Percentiles rank a stretch among this genome's conserved stretches.
Evolutionary conservation across 2,797 vertebrate species (phyloP).

Genomic region (Ibycter americanus): DNA sequence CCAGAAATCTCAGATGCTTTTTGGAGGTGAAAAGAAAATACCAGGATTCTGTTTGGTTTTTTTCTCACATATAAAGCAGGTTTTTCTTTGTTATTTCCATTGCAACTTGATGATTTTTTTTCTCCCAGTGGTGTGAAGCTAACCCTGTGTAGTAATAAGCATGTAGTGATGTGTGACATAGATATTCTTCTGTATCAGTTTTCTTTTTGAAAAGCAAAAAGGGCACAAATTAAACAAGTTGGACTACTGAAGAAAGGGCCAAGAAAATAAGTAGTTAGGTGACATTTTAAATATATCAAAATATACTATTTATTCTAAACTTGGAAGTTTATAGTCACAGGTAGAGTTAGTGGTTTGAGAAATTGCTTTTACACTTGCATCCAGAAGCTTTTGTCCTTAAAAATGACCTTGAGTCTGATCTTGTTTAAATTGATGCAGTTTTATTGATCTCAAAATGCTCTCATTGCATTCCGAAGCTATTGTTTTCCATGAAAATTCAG

Average conservation of each 20-base stretch:
- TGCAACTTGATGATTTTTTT: neutral
- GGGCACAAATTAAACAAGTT: neutral
- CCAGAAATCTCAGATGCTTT: neutral
- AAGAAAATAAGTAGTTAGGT: neutral
- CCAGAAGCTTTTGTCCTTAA: neutral
- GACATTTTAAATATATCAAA: neutral
- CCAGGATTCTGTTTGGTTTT: accelerated
- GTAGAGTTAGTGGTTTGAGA: neutral
- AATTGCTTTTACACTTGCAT: neutral
- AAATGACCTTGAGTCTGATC: neutral
- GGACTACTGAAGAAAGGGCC: neutral
- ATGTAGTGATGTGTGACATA: neutral
- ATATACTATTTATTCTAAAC: neutral
- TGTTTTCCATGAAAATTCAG: neutral
- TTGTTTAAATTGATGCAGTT: neutral
- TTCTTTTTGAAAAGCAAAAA: neutral
- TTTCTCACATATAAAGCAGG: neutral
- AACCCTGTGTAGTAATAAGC: neutral
- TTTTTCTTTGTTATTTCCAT: neutral
- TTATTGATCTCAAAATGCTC: neutral
- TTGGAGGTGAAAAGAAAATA: neutral
- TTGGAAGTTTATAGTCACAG: neutral
- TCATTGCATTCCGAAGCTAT: neutral
- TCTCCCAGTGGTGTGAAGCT: neutral
- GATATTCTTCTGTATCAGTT: neutral